Conservation (phyloP, 2,113 vertebrate genomes). For the Archocentrus centrarchus region DNA sequence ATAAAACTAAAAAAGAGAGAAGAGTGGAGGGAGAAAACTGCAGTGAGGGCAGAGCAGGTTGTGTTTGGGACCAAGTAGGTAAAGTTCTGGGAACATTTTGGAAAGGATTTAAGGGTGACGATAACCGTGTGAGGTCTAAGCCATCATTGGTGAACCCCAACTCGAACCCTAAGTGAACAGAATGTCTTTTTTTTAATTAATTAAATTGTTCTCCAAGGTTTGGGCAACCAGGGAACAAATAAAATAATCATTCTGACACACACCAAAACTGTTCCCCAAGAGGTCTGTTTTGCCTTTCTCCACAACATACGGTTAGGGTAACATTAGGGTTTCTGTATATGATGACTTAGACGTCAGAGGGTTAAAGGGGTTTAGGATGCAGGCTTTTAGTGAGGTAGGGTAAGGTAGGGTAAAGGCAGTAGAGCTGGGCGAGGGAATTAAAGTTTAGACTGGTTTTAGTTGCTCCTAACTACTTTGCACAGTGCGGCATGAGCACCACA, state of each 20-base stretch:
- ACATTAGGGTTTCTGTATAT: background rate
- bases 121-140: background rate
- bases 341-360: background rate
- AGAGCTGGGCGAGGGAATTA: background rate
- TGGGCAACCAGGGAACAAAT: background rate
- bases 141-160: background rate
- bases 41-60: conserved; percentile 18
- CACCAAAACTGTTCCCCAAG: background rate
- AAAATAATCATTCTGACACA: background rate
- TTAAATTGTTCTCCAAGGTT: background rate
- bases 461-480: background rate
- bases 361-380: background rate
- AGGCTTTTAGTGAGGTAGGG: background rate
- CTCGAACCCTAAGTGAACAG: background rate
- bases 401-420: background rate
- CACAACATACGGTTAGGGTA: background rate
- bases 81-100: background rate
- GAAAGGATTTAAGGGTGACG: background rate
- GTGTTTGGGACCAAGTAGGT: background rate
- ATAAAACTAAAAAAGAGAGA: background rate
- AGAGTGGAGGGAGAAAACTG: background rate
- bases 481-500: conserved; percentile 19
- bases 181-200: background rate
- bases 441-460: background rate
- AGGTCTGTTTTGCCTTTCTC: background rate